Evolutionary conservation across 2,113 vertebrate species (phyloP).

Genomic region (Nycticorax nycticorax): DNA sequence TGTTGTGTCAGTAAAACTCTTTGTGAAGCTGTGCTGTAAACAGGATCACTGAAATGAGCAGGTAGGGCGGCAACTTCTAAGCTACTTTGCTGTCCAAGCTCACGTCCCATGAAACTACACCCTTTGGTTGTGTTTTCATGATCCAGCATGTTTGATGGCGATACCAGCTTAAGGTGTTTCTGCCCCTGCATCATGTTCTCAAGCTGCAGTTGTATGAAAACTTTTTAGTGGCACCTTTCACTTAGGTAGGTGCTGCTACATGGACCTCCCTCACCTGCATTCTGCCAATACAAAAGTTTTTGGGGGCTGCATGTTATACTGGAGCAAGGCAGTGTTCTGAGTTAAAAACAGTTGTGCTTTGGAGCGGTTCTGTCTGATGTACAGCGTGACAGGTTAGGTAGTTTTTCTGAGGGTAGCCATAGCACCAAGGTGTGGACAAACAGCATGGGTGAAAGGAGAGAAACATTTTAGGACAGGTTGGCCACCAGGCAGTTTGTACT

Average conservation of each 20-base stretch:
- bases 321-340: background rate
- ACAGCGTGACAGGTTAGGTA: background rate
- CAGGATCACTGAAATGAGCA: background rate
- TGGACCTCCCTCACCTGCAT: background rate
- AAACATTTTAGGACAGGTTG: background rate
- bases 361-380: background rate
- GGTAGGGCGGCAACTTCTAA: background rate
- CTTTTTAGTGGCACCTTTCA: background rate
- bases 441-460: background rate
- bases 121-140: slow-evolving; percentile 40
- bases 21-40: slow-evolving; percentile 10
- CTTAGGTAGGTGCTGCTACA: background rate
- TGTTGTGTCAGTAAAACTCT: slow-evolving; percentile 42
- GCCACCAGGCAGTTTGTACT: background rate
- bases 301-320: background rate
- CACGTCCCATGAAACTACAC: background rate
- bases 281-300: background rate
- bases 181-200: background rate
- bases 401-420: background rate
- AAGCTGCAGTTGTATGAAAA: background rate
- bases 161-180: background rate
- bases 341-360: background rate
- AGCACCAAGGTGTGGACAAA: background rate
- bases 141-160: background rate
- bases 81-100: slow-evolving; percentile 28